phyloP scores from a whole-genome alignment of 1,140 invertebrate genomes.

The Oryctes rhinoceros region DNA sequence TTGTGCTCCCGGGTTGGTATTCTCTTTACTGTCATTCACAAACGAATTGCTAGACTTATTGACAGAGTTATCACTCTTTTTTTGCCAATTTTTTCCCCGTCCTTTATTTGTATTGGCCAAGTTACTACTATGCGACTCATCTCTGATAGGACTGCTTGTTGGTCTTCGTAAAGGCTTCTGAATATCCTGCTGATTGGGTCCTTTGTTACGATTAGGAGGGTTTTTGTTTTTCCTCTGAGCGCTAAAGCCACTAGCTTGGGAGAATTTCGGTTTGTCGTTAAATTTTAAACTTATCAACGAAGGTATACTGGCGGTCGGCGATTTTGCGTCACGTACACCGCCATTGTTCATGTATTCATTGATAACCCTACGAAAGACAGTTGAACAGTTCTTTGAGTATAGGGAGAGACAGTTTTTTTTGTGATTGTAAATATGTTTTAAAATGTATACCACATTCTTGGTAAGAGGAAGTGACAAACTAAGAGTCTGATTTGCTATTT shows the following conservation, averaged over 20 bases:
- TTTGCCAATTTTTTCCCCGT: too few species aligned
- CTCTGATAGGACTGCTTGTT: not conserved
- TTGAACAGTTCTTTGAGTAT: too few species aligned
- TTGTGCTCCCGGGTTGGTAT: not conserved
- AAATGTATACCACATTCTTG: too few species aligned
- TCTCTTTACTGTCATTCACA: not conserved
- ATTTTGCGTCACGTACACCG: not conserved
- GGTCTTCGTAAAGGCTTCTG: slow-evolving; percentile 11
- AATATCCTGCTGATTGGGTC: too few species aligned
- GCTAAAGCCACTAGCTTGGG: not conserved
- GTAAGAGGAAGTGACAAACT: too few species aligned
- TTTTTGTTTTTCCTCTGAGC: not conserved
- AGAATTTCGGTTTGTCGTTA: not conserved
- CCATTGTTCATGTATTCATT: not conserved
- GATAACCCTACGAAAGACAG: not conserved
- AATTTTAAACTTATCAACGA: not conserved
- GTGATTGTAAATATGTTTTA: too few species aligned
- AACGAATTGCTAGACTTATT: not conserved
- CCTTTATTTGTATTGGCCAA: too few species aligned
- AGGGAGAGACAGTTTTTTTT: too few species aligned
- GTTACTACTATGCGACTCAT: not conserved
- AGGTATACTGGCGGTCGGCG: not conserved
- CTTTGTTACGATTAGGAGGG: not conserved
- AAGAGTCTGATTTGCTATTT: too few species aligned
- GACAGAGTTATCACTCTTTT: not conserved